A percentile compares a stretch with the other conserved stretches of the same genome.
Conservation (phyloP, 2,797 vertebrate species). For the Cynodonichthys magdalenae region DNA sequence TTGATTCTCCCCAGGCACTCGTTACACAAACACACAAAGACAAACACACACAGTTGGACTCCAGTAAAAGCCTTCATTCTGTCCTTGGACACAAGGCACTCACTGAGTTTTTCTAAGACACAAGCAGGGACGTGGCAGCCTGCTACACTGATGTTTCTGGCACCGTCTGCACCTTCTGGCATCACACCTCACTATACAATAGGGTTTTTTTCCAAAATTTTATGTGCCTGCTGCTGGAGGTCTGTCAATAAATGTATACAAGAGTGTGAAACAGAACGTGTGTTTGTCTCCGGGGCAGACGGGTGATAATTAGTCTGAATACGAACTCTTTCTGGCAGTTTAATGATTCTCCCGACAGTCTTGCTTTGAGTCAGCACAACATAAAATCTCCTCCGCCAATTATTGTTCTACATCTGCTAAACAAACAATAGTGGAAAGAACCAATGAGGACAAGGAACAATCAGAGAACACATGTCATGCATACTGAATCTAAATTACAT, state of each 20-base stretch:
- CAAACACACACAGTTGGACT: conserved; percentile 43
- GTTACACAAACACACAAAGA: conserved; percentile 35
- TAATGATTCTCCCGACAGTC: conserved; percentile 62
- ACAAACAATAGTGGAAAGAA: conserved; percentile 28
- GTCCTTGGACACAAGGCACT: conserved; percentile 54
- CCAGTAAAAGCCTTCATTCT: conserved; percentile 57
- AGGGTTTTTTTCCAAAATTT: conserved; percentile 32
- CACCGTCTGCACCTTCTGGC: conserved; percentile 52
- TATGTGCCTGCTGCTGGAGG: conserved; percentile 35
- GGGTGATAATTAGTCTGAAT: conserved; percentile 64
- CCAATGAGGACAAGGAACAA: neutral
- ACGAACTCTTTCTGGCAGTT: conserved; percentile 41
- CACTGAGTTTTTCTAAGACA: conserved; percentile 53
- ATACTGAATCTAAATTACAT: conserved; percentile 1
- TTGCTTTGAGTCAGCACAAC: conserved; percentile 37
- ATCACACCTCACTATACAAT: conserved; percentile 16
- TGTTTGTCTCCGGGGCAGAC: conserved; percentile 50
- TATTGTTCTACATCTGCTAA: conserved; percentile 49
- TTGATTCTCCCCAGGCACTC: conserved; percentile 37
- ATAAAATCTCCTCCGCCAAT: conserved; percentile 40
- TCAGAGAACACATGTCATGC: neutral
- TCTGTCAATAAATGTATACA: conserved; percentile 36
- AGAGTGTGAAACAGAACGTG: conserved; percentile 15
- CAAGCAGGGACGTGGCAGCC: conserved; percentile 35
- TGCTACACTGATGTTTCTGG: conserved; percentile 45